Conservation (phyloP, 2,113 vertebrate species). For the Cynopterus brachyotis region DNA sequence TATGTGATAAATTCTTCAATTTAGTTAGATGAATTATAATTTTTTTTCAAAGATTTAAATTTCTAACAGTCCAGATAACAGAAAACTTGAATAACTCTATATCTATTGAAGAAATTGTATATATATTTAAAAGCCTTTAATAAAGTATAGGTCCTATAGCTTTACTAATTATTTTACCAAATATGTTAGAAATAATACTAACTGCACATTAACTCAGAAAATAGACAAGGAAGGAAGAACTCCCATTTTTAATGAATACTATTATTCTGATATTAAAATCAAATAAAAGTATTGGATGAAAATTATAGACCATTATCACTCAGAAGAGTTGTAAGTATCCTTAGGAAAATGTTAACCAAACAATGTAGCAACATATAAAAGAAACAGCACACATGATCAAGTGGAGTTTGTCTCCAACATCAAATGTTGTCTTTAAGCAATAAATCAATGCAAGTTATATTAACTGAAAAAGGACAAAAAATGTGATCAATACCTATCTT, state of each 20-base stretch:
- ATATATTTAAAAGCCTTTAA: neutral
- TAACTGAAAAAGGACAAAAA: neutral
- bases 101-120: neutral
- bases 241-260: neutral
- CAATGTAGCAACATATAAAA: neutral
- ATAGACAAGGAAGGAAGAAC: neutral
- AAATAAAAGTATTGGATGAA: neutral
- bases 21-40: neutral
- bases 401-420: neutral
- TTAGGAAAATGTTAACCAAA: neutral
- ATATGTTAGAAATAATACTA: neutral
- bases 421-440: neutral
- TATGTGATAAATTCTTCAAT: neutral
- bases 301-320: neutral
- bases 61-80: neutral
- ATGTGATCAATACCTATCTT: neutral
- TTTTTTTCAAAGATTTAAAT: neutral
- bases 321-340: neutral
- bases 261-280: neutral
- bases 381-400: neutral
- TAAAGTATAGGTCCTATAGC: neutral
- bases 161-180: neutral
- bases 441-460: neutral
- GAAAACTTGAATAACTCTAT: neutral
- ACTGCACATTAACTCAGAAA: neutral